Percentiles rank a stretch among this genome's conserved stretches.
These are phyloP conservation scores for Coregonus sp. DNA, from an alignment of 2,797 vertebrate genomes.

Conservation along the genomic window DNA sequence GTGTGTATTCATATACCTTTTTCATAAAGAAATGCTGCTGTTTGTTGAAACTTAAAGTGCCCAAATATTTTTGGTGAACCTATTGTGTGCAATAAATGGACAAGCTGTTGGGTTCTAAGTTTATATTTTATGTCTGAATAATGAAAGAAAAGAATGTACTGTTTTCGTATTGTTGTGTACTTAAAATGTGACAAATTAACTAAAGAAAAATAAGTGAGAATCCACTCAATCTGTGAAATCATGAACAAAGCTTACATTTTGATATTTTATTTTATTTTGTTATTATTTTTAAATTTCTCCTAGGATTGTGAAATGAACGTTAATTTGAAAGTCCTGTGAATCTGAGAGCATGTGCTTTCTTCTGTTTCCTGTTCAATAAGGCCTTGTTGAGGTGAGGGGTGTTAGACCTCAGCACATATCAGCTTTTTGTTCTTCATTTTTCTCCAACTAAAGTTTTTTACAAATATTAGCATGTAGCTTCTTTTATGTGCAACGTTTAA, in stretches of 20 bases:
- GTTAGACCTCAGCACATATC: conserved; percentile 7
- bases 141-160: conserved; percentile 61
- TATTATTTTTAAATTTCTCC: conserved; percentile 34
- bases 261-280: neutral
- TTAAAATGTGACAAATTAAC: conserved; percentile 60
- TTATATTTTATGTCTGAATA: conserved; percentile 53
- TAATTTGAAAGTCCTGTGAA: conserved; percentile 60
- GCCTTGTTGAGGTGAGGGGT: conserved; percentile 25
- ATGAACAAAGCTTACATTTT: conserved; percentile 31
- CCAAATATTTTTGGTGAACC: conserved; percentile 76
- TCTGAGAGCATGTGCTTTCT: conserved; percentile 63
- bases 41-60: conserved; percentile 74
- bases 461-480: conserved; percentile 59
- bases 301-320: conserved; percentile 55
- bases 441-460: conserved; percentile 9
- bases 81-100: conserved; percentile 77
- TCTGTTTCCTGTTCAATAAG: conserved; percentile 29
- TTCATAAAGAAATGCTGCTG: conserved; percentile 77
- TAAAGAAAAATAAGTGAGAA: conserved; percentile 32
- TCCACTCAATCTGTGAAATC: conserved; percentile 64
- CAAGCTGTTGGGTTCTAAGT: conserved; percentile 56
- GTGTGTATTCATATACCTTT: conserved; percentile 29
- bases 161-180: conserved; percentile 37
- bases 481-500: conserved; percentile 79
- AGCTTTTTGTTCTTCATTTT: conserved; percentile 36